Conservation (phyloP, 2,113 vertebrate genomes). For the Pica pica region DNA sequence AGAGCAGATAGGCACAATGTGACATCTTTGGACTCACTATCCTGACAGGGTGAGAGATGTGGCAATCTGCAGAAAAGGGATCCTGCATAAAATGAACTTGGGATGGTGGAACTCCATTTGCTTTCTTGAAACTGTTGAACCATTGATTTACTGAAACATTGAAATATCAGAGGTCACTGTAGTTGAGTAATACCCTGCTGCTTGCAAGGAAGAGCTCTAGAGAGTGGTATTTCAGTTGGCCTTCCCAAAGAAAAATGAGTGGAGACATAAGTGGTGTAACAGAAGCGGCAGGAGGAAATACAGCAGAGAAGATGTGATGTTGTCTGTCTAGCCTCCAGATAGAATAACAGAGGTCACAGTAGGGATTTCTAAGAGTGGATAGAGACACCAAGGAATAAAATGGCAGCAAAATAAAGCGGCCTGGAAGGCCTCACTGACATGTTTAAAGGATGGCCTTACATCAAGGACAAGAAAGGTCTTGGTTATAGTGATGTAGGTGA, state of each 20-base stretch:
- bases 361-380: background rate
- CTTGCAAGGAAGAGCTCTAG: background rate
- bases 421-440: background rate
- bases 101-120: background rate
- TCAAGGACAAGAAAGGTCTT: background rate
- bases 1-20: background rate
- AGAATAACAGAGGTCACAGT: background rate
- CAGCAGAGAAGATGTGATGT: background rate
- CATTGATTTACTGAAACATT: background rate
- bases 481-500: fast-evolving
- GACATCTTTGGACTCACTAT: background rate
- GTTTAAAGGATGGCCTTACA: background rate
- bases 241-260: background rate
- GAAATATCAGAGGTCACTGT: background rate
- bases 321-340: background rate
- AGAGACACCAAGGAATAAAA: background rate
- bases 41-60: background rate
- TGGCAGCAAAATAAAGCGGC: background rate
- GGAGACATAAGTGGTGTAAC: background rate
- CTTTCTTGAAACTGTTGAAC: background rate
- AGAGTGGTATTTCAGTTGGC: background rate
- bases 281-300: background rate
- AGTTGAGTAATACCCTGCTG: background rate
- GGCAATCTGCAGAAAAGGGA: background rate
- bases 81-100: background rate